A percentile compares a stretch with the other conserved stretches of the same genome.
These are phyloP conservation scores for Amazona vittata DNA, from an alignment of 2,113 vertebrate species.

Conservation along the genomic window DNA sequence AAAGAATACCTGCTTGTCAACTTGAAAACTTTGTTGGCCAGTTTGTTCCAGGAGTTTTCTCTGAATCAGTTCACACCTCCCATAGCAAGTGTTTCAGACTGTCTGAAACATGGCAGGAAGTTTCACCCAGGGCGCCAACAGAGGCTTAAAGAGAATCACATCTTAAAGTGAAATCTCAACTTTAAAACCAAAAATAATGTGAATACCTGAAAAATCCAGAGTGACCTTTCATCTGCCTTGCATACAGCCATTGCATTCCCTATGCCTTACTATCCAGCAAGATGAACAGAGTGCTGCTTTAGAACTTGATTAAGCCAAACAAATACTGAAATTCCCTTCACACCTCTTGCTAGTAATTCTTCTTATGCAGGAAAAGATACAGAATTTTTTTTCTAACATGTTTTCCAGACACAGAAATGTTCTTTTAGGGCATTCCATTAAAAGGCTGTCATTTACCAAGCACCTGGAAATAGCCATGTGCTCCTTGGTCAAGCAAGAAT, in stretches of 20 bases:
- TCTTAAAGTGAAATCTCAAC: neutral
- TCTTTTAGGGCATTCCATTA: neutral
- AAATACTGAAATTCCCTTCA: neutral
- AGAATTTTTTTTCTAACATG: neutral
- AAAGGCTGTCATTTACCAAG: neutral
- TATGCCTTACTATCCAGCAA: neutral
- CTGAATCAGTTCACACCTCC: neutral
- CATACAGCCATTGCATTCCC: neutral
- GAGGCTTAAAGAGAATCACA: neutral
- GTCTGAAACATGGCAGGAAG: neutral
- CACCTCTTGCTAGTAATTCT: neutral
- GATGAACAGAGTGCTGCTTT: neutral
- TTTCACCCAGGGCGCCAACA: neutral
- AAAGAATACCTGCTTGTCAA: too few species aligned
- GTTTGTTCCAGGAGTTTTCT: too few species aligned
- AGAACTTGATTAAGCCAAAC: neutral
- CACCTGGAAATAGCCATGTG: neutral
- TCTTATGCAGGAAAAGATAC: neutral
- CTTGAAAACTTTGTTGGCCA: too few species aligned
- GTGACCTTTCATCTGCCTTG: neutral
- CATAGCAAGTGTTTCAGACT: neutral
- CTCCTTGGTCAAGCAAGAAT: neutral
- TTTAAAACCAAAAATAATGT: neutral
- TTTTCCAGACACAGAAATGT: neutral
- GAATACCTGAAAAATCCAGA: neutral